A percentile compares a stretch with the other conserved stretches of the same genome.
Evolutionary conservation across 1,140 invertebrate genomes (phyloP).

Genomic region (Euwallacea fornicatus): DNA sequence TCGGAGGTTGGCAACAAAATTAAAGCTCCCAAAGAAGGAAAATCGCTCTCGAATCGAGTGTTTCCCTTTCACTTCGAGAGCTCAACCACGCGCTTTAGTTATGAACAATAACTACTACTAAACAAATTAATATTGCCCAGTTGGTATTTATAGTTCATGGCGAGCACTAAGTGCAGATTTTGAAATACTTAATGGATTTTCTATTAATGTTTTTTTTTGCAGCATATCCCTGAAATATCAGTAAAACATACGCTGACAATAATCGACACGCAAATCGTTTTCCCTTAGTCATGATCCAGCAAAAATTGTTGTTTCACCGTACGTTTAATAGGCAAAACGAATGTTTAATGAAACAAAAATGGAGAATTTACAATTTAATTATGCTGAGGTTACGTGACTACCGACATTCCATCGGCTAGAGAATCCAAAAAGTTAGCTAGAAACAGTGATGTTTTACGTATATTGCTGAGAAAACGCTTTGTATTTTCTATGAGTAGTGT

Average conservation of each 20-base stretch:
- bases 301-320: not conserved
- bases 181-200: conserved; percentile 1
- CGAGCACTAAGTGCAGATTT: not conserved
- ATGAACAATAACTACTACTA: conserved; percentile 11
- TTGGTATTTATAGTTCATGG: conserved; percentile 14
- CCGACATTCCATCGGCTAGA: conserved; percentile 2
- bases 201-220: no score
- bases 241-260: no score
- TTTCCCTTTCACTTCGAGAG: conserved; percentile 20
- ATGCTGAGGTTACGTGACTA: conserved; percentile 15
- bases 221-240: no score
- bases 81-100: conserved; percentile 13
- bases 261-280: not conserved
- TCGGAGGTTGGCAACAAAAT: conserved; percentile 22
- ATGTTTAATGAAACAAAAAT: conserved; percentile 10
- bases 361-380: conserved; percentile 13
- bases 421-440: no score
- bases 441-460: no score
- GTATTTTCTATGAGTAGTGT: no score
- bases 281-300: conserved; percentile 1
- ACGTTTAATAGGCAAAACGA: conserved; percentile 4
- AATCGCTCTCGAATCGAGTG: conserved; percentile 9
- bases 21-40: conserved; percentile 22
- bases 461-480: no score
- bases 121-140: conserved; percentile 11